Conservation (phyloP, 2,888 invertebrate species). For the Drosophila yooni region DNA sequence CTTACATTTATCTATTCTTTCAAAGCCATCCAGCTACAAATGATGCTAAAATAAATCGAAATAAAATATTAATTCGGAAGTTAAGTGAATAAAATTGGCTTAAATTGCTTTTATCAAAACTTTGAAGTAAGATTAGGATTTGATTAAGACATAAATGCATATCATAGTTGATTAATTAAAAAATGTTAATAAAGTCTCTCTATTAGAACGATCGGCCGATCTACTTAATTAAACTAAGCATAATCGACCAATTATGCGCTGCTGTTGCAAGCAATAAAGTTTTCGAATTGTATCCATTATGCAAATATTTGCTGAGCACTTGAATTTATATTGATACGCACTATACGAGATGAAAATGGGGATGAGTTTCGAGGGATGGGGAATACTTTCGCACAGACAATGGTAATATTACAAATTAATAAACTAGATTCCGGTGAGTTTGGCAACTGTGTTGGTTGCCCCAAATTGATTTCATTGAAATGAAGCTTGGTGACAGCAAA, state of each 20-base stretch:
- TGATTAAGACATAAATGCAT: background rate
- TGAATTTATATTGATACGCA: conserved; percentile 4
- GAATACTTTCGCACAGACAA: conserved; percentile 14
- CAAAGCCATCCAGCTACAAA: background rate
- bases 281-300: background rate
- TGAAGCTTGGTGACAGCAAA: conserved; percentile 35
- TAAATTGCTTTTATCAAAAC: background rate
- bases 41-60: background rate
- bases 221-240: background rate
- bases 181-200: background rate
- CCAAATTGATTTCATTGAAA: conserved; percentile 49
- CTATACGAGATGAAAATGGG: background rate
- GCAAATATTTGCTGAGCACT: conserved; percentile 37
- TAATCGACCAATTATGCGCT: background rate
- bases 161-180: background rate
- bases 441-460: conserved; percentile 12
- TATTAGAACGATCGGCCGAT: background rate
- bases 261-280: conserved; percentile 2
- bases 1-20: background rate
- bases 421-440: conserved; percentile 20
- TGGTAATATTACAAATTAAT: conserved; percentile 34
- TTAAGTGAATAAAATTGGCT: background rate
- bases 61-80: background rate
- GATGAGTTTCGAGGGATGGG: background rate
- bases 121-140: background rate